phyloP scores from a whole-genome alignment of 2,888 invertebrate genomes.

The Fragum whitleyi region DNA sequence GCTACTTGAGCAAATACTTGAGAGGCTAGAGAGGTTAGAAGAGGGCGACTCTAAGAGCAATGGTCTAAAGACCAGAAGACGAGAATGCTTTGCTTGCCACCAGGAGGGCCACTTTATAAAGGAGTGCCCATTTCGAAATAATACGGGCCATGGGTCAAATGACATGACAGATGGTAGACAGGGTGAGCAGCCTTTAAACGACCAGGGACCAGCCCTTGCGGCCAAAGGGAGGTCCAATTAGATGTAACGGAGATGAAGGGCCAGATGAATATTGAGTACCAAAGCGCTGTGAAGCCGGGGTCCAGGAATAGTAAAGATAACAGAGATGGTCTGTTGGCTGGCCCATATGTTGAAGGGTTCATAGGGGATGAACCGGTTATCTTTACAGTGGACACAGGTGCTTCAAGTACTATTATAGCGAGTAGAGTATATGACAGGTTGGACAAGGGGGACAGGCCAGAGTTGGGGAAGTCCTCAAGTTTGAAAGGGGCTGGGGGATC shows the following conservation, averaged over 20 bases:
- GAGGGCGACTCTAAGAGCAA: too few species aligned
- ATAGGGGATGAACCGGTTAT: background rate
- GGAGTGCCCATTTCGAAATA: background rate
- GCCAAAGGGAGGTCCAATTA: conserved; percentile 11
- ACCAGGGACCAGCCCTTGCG: conserved; percentile 14
- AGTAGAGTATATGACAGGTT: conserved; percentile 8
- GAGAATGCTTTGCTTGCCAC: conserved; percentile 6
- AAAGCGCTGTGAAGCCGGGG: too few species aligned
- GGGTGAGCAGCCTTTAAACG: background rate
- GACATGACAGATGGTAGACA: background rate
- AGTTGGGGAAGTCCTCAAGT: too few species aligned
- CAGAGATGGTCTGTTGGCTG: background rate
- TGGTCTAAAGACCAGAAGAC: background rate
- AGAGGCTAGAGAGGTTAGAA: background rate
- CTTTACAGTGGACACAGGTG: conserved; percentile 26
- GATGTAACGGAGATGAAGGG: background rate
- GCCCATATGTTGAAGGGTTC: conserved; percentile 18
- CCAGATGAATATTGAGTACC: background rate
- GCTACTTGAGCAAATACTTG: background rate
- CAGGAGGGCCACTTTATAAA: background rate
- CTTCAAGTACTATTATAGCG: conserved; percentile 16
- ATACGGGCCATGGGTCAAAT: too few species aligned
- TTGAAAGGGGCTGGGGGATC: too few species aligned
- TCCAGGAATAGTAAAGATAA: background rate
- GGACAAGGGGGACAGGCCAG: too few species aligned